Conservation (phyloP, 2,888 invertebrate species). For the Hirtodrosophila trivittata region DNA sequence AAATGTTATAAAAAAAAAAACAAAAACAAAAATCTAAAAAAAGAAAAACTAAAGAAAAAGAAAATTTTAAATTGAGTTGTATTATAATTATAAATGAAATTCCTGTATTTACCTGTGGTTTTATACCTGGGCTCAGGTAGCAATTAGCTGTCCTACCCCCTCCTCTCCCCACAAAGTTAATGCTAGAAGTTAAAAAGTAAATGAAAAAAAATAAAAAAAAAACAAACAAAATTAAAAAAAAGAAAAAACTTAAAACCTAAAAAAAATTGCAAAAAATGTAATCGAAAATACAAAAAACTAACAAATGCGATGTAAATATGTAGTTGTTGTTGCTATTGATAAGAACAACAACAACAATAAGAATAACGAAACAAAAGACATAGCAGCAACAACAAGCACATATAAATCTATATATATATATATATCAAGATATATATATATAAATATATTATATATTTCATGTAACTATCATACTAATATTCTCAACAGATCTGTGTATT, state of each 20-base stretch:
- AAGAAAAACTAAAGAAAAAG: constrained; percentile 56
- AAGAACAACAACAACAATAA: constrained; percentile 30
- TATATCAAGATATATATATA: constrained; percentile 18
- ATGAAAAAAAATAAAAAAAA: constrained; percentile 19
- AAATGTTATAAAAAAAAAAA: constrained; percentile 15
- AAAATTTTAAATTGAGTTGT: constrained; percentile 66
- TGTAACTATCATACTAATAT: constrained; percentile 33
- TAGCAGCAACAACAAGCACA: constrained; percentile 51
- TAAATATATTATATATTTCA: constrained; percentile 18
- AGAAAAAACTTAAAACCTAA: constrained; percentile 34
- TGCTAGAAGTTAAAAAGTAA: constrained; percentile 19
- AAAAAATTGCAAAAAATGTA: constrained; percentile 50
- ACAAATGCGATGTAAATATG: constrained; percentile 76
- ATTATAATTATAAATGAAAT: constrained; percentile 64
- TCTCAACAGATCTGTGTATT: constrained; percentile 27
- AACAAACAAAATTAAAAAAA: constrained; percentile 13
- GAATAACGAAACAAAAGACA: constrained; percentile 27
- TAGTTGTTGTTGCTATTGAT: constrained; percentile 60
- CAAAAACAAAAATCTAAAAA: constrained; percentile 1
- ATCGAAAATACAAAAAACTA: constrained; percentile 60
- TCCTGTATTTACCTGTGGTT: constrained; percentile 56
- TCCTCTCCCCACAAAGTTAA: constrained; percentile 2
- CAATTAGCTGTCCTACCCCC: constrained; percentile 24
- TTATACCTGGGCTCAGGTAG: constrained; percentile 35
- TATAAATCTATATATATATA: constrained; percentile 31